These are phyloP conservation scores for Alethe castanea DNA, from an alignment of 2,113 vertebrate species.

Conservation along the genomic window DNA sequence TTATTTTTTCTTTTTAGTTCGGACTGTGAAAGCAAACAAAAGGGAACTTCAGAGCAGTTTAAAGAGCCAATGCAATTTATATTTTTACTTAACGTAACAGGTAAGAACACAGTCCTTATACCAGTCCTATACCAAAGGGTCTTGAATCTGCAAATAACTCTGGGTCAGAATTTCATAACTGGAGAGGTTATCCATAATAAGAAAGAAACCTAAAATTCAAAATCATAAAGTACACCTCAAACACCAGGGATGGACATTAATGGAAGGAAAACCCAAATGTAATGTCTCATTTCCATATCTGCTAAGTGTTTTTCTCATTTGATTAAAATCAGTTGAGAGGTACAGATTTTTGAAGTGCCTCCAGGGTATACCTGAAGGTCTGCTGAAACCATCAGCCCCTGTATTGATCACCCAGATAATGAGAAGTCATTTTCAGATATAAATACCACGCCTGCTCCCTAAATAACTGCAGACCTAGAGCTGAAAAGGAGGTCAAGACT, in stretches of 20 bases:
- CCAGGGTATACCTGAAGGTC: neutral
- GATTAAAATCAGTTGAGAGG: neutral
- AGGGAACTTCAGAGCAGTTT: neutral
- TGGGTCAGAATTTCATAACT: neutral
- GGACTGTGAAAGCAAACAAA: neutral
- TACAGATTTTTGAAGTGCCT: neutral
- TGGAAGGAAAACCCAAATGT: neutral
- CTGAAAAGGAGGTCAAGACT: neutral
- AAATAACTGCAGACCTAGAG: neutral
- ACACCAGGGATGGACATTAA: neutral
- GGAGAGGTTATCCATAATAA: neutral
- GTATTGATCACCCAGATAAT: neutral
- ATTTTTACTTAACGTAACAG: neutral
- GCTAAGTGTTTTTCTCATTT: neutral
- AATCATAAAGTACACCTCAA: neutral
- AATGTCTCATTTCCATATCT: neutral
- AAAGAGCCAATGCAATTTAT: neutral
- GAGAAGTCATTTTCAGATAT: neutral
- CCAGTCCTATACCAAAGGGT: neutral
- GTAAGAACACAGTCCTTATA: neutral
- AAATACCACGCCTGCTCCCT: neutral
- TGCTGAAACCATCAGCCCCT: neutral
- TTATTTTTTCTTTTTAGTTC: neutral
- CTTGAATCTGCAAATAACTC: neutral
- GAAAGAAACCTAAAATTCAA: neutral